Base-by-base conservation (phyloP, 2,888 invertebrate genomes). In the Drosophila anomelani region DNA sequence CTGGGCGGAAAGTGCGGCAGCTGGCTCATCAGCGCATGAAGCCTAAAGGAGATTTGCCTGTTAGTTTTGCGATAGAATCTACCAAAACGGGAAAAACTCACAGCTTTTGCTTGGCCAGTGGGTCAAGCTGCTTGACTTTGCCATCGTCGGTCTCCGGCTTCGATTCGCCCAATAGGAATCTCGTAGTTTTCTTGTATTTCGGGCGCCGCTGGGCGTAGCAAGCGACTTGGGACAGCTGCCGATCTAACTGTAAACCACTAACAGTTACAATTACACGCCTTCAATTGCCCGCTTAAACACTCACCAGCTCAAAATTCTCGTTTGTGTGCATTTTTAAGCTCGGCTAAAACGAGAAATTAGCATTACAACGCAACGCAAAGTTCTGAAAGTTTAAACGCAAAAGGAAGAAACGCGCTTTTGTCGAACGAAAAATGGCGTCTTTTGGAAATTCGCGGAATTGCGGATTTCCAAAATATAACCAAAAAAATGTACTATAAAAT, bases 1-100 rank as follows among this genome's bases (percentile, higher is more conserved):
- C 53, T 68, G 1, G 83, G 83, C 43, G 51, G 63, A 62, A 69
- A 85, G 15, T 53, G 0, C 0, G 62, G 62, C 56, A 84, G 32
- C 0, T 0, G 9, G 1, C 29, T 6, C 26, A n/a, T 60, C 32
- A 26, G 20, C 6, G 13, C 15, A 3, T 32, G 10, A 5, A 47
- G 63, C 17, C 63, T 64, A 32, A 12, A 26, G 47, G 4, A 32
- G 47, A 49, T 47, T 32, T 10, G 13, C 10, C 8, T 3, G 7
- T 23, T 23, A n/a, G 32, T 34, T 6, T 20, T 3, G 12, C 20
- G 1, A 17, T 4, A 4, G 15, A 12, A 5, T 7, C 7, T 0
- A 12, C n/a, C 10, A 32, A 26, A 20, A 15, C 4, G 4, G 9
- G 9, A 15, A 20, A 15, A 20, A 63, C 63, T 64, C 10, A 64